Percentiles rank a stretch among this genome's conserved stretches.
These are phyloP conservation scores for Semaprochilodus insignis DNA, from an alignment of 2,797 vertebrate genomes.

Conservation along the genomic window DNA sequence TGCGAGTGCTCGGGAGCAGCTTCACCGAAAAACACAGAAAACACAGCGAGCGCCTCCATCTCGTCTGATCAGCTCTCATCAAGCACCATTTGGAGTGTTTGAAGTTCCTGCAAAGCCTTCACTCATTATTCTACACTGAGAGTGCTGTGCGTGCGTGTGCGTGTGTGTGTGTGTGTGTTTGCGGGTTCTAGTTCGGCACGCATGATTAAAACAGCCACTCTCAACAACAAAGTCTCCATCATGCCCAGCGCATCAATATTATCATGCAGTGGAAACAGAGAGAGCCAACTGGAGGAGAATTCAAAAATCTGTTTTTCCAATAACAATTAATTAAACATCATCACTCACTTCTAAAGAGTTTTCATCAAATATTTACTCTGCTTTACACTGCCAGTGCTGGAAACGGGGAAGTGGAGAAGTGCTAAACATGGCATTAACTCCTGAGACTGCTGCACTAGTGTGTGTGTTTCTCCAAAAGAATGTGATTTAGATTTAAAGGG, in stretches of 20 bases:
- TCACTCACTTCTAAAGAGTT: constrained; percentile 49
- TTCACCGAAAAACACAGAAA: not conserved
- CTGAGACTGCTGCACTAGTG: constrained; percentile 30
- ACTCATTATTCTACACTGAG: constrained; percentile 48
- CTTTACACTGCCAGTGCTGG: constrained; percentile 22
- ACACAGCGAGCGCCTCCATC: not conserved
- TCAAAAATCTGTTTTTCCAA: constrained; percentile 56
- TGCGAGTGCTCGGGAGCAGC: constrained; percentile 14
- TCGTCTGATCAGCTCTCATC: constrained; percentile 32
- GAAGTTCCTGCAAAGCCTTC: constrained; percentile 45
- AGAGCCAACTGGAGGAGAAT: constrained; percentile 30
- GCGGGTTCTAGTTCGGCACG: constrained; percentile 29
- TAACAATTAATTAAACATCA: constrained; percentile 63
- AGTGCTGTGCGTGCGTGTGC: constrained; percentile 21
- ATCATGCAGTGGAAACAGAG: constrained; percentile 34
- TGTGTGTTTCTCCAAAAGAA: constrained; percentile 57
- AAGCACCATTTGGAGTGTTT: constrained; percentile 32
- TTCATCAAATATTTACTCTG: constrained; percentile 51
- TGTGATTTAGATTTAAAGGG: constrained; percentile 42
- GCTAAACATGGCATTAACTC: constrained; percentile 44
- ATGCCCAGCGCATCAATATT: constrained; percentile 54
- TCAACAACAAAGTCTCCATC: constrained; percentile 44
- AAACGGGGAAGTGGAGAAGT: constrained; percentile 27
- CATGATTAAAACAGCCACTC: constrained; percentile 46
- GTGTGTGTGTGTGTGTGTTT: constrained; percentile 39